These are phyloP conservation scores for Sycophila texana DNA, from an alignment of 2,888 invertebrate genomes.

Conservation along the genomic window DNA sequence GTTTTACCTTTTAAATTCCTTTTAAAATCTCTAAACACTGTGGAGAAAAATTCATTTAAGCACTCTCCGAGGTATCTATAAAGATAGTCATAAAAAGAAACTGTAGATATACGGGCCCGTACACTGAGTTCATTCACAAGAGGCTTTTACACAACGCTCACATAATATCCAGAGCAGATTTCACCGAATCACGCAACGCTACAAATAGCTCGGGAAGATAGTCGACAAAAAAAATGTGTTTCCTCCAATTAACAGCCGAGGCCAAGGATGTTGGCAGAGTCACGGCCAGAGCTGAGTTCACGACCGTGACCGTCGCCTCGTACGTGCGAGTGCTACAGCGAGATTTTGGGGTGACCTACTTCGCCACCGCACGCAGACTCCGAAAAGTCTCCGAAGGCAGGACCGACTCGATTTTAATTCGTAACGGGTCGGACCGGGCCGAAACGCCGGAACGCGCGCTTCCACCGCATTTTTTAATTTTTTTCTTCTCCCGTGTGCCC, in stretches of 20 bases:
- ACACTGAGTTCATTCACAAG: no score
- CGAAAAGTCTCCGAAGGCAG: background rate
- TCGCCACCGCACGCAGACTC: conserved; percentile 19
- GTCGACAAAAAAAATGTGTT: background rate
- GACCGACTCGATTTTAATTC: background rate
- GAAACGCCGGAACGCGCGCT: background rate
- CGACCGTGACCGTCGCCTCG: conserved; percentile 59
- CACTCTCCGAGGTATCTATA: background rate
- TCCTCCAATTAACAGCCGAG: background rate
- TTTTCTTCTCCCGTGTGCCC: background rate
- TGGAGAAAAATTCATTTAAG: background rate
- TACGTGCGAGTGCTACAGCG: conserved; percentile 60
- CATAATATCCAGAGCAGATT: conserved; percentile 18
- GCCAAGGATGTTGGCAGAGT: conserved; percentile 22
- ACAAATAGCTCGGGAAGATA: background rate
- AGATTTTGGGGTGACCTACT: conserved; percentile 65
- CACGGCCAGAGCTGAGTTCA: conserved; percentile 37
- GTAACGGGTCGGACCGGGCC: conserved; percentile 35
- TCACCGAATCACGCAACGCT: conserved; percentile 36
- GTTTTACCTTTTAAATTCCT: no score
- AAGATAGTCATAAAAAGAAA: background rate
- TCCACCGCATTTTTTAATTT: background rate
- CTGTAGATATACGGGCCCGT: no score
- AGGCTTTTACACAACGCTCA: conserved; percentile 11
- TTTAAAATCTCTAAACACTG: background rate